Conservation (phyloP, 2,797 vertebrate species). For the Cyclopterus lumpus region DNA sequence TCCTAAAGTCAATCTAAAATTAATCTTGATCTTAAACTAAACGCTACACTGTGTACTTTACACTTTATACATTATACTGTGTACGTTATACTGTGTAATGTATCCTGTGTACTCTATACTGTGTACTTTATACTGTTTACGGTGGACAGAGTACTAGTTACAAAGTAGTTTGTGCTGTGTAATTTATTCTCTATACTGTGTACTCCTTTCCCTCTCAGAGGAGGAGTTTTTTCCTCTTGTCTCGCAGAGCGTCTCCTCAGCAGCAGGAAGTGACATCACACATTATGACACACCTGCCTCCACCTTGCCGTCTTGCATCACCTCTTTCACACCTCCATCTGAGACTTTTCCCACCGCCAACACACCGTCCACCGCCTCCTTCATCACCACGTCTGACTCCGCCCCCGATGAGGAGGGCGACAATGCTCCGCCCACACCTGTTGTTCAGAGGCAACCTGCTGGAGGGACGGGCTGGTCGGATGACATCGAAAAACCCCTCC, state of each 20-base stretch:
- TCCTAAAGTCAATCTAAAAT: too few species aligned
- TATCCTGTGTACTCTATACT: too few species aligned
- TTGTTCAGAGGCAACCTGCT: neutral
- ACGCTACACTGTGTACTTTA: too few species aligned
- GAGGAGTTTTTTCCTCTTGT: constrained; percentile 15
- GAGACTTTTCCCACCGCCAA: neutral
- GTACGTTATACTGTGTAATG: too few species aligned
- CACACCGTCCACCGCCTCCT: constrained; percentile 49
- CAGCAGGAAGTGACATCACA: constrained; percentile 28
- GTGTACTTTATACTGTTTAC: neutral
- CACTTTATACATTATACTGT: too few species aligned
- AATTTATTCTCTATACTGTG: neutral
- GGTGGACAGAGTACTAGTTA: neutral
- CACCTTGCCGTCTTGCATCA: neutral
- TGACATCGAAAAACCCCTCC: constrained; percentile 37
- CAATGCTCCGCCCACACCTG: neutral
- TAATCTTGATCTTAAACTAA: too few species aligned
- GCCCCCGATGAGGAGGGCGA: neutral
- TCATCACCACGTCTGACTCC: constrained; percentile 64
- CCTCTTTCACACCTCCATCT: neutral
- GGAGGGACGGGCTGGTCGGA: constrained; percentile 21
- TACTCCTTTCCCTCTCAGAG: constrained; percentile 17
- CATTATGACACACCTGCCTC: neutral
- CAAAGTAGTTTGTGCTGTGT: neutral
- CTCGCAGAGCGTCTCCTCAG: neutral